These are phyloP conservation scores for Drosophila pseudotakahashii DNA, from an alignment of 2,888 invertebrate genomes.

Conservation along the genomic window DNA sequence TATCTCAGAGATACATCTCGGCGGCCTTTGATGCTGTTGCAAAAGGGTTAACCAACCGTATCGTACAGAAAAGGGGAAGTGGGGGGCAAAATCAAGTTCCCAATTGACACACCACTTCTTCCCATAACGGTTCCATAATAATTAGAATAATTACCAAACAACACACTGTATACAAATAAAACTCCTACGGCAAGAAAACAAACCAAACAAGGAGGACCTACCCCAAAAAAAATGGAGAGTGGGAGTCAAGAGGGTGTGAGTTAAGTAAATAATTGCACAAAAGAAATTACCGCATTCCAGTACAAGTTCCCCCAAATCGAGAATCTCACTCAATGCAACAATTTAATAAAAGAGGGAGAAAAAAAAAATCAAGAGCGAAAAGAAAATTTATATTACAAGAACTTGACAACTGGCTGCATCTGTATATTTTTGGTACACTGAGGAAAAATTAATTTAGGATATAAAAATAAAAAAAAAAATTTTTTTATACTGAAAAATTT, in stretches of 20 bases:
- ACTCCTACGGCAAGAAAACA: conserved; percentile 10
- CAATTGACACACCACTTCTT: conserved; percentile 27
- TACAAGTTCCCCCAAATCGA: conserved; percentile 6
- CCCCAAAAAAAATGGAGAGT: conserved; percentile 31
- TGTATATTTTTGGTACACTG: conserved; percentile 3
- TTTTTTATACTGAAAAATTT: too few species aligned
- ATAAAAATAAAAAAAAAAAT: too few species aligned
- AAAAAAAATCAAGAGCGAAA: conserved; percentile 29
- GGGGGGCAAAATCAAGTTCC: conserved; percentile 8
- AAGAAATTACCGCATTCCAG: conserved; percentile 58
- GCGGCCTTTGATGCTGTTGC: conserved; percentile 18
- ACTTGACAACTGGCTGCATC: conserved; percentile 39
- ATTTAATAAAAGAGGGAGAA: conserved; percentile 50
- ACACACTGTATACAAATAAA: conserved; percentile 27
- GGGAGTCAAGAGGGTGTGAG: background rate
- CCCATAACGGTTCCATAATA: conserved; percentile 21
- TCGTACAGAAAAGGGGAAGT: background rate
- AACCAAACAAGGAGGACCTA: conserved; percentile 44
- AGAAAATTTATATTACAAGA: conserved; percentile 9
- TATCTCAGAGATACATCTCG: conserved; percentile 27
- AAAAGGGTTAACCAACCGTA: conserved; percentile 29
- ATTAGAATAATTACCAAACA: conserved; percentile 41
- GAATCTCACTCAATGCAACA: conserved; percentile 50
- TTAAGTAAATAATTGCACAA: conserved; percentile 63
- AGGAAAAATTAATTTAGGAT: background rate